These are phyloP conservation scores for Passer domesticus DNA, from an alignment of 2,113 vertebrate genomes.

Conservation along the genomic window DNA sequence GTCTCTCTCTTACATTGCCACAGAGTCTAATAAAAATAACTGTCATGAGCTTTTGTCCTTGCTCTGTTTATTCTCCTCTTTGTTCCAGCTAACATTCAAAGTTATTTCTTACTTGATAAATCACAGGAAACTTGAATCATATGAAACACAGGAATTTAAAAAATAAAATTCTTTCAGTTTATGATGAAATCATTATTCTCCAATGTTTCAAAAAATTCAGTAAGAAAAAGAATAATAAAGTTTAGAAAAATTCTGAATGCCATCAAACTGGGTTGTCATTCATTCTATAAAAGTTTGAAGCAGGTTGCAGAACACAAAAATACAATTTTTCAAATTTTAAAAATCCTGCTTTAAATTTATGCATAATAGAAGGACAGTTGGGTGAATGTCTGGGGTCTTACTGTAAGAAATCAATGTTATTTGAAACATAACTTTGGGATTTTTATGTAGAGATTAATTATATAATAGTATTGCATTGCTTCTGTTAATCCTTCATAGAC, in stretches of 20 bases:
- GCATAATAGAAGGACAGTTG: background rate
- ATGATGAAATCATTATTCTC: background rate
- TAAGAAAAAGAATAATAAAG: background rate
- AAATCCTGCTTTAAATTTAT: background rate
- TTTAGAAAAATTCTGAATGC: background rate
- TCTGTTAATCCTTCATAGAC: background rate
- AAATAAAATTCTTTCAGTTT: background rate
- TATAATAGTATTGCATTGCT: background rate
- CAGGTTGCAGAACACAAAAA: background rate
- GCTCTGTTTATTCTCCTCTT: background rate
- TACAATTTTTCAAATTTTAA: background rate
- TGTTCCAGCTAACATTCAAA: background rate
- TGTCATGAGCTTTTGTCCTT: background rate
- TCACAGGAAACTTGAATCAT: background rate
- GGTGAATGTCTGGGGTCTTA: background rate
- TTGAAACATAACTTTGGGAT: background rate
- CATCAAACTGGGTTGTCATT: background rate
- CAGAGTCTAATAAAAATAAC: background rate
- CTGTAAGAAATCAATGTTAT: background rate
- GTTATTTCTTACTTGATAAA: background rate
- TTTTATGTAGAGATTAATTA: background rate
- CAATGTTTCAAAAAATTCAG: background rate
- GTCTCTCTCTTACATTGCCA: background rate
- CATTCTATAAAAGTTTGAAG: background rate
- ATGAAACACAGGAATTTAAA: background rate